These are phyloP conservation scores for Kryptopterus vitreolus DNA, from an alignment of 2,797 vertebrate genomes.

Conservation along the genomic window DNA sequence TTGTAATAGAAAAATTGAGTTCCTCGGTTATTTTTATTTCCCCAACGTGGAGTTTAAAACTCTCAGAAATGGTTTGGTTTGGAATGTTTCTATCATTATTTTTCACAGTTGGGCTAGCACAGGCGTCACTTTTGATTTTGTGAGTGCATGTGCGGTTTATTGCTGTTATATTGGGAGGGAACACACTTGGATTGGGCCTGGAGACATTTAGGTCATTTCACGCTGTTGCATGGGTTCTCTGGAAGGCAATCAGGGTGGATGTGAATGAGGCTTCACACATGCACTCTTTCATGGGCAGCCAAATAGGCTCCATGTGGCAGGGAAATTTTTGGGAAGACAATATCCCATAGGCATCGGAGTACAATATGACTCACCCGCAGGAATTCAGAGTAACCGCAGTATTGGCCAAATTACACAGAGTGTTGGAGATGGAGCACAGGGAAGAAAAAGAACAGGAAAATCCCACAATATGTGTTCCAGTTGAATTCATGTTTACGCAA, in stretches of 20 bases:
- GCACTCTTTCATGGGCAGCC: conserved; percentile 66
- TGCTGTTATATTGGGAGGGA: conserved; percentile 32
- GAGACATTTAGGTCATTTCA: conserved; percentile 63
- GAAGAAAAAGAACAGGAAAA: conserved; percentile 36
- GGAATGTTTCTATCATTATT: conserved; percentile 13
- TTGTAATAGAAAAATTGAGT: neutral
- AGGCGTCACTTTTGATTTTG: neutral
- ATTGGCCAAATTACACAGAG: conserved; percentile 40
- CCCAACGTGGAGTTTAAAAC: neutral
- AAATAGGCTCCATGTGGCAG: conserved; percentile 59
- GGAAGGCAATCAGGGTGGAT: conserved; percentile 57
- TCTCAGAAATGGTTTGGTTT: neutral
- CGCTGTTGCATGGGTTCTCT: conserved; percentile 59
- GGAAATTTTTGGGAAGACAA: conserved; percentile 69
- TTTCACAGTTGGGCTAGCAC: conserved; percentile 9
- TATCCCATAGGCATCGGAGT: conserved; percentile 61
- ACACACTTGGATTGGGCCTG: conserved; percentile 45
- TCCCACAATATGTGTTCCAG: conserved; percentile 30
- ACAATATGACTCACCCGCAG: conserved; percentile 67
- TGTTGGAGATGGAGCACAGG: conserved; percentile 23
- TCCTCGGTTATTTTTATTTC: neutral
- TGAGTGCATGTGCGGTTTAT: conserved; percentile 33
- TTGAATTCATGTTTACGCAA: conserved; percentile 36
- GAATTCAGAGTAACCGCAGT: conserved; percentile 64
- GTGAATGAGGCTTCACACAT: conserved; percentile 52